Base-by-base conservation (phyloP, 2,113 vertebrate species). In the Callopanchax toddi region DNA sequence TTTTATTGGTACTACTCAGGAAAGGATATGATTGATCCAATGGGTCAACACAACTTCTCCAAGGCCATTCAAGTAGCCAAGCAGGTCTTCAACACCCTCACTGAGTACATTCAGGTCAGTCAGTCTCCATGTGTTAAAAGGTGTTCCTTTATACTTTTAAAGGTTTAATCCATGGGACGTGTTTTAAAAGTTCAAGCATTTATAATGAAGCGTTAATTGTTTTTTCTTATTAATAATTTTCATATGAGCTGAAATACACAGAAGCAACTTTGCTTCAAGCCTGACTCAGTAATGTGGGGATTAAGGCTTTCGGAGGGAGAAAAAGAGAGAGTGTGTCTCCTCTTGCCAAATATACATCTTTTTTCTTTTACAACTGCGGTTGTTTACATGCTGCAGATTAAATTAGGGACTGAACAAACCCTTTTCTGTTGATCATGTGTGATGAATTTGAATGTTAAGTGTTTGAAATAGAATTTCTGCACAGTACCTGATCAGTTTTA, bases 1-100 rank as follows among this genome's bases (percentile, higher is more conserved):
- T 98, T 99, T 84, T 99, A 97, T 76, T 99, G 97, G 96, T 96
- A 95, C 91, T 97, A 98, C 85, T 99, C 97, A 56, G 96, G 96
- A 22, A 99, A 95, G 71, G 94, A 94, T 56, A 91, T 95, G 57
- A 97, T 99, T 60, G 96, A 99, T 82, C 89, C 86, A 15, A 94
- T 96, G 43, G 96, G 96, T 36, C 96, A 96, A 64, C 87, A 88
- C 17, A 97, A 95, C 86, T 98, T 99, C 91, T 98, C 95, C 29
- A 98, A 97, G 87, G 96, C 96, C 48, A 97, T 98, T 10, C 91
- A 94, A 73, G 97, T 97, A 57, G 94, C 96, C 63, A 99, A 97
- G 68, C 97, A 98, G 73, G 97, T 97, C 72, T 98, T 99, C 85
- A 99, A 98, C 84, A 96, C 96, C 0, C 94, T 98, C 16, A 99